Percentiles rank a stretch among this genome's conserved stretches.
phyloP scores from a whole-genome alignment of 2,797 vertebrate genomes.

The Poliocrania exsul region DNA sequence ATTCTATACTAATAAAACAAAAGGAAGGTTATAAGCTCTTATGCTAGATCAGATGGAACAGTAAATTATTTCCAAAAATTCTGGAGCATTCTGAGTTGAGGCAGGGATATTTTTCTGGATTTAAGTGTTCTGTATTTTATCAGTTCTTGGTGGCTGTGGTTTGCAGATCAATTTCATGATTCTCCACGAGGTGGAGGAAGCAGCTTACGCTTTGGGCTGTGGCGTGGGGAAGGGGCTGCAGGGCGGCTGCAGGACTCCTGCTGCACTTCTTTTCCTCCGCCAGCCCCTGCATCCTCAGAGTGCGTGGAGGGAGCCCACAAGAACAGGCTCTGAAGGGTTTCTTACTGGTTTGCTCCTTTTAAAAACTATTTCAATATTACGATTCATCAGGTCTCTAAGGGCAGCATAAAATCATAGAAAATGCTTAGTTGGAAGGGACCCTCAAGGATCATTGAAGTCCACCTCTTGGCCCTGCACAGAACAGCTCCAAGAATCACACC shows the following conservation, averaged over 20 bases:
- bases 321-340: not conserved
- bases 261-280: accelerated
- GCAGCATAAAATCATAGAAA: not conserved
- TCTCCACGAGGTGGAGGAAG: constrained; percentile 64
- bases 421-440: not conserved
- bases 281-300: accelerated
- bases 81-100: not conserved
- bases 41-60: accelerated
- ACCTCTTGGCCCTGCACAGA: accelerated
- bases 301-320: accelerated
- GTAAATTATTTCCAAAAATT: not conserved
- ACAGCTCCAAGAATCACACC: not conserved
- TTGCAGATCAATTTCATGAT: not conserved
- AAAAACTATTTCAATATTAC: accelerated
- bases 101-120: not conserved
- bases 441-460: accelerated
- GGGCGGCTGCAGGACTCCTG: accelerated
- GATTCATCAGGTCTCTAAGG: not conserved
- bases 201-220: not conserved
- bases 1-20: not conserved
- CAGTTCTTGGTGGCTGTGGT: accelerated
- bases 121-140: not conserved
- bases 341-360: not conserved
- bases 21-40: not conserved
- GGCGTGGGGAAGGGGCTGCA: not conserved